Conservation (phyloP, 2,113 vertebrate species). For the Ellobius talpinus region DNA sequence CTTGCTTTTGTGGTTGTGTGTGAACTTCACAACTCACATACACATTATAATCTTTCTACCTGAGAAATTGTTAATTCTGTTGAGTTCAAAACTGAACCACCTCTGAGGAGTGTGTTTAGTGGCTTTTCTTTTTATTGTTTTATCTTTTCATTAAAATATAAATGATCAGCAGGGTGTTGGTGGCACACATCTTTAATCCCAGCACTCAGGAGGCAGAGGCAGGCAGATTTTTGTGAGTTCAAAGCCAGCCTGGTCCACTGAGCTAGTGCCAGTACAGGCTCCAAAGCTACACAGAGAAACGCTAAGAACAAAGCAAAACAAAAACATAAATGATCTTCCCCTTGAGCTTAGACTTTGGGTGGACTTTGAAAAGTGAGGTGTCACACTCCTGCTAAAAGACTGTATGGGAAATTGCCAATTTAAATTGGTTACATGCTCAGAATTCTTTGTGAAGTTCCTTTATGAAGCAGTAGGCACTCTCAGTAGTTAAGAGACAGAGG, state of each 20-base stretch:
- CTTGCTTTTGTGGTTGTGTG: slow-evolving; percentile 20
- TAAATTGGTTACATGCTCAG: background rate
- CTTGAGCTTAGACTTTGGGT: slow-evolving; percentile 27
- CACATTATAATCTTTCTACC: background rate
- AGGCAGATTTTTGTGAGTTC: too few species aligned
- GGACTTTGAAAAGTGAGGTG: slow-evolving; percentile 14
- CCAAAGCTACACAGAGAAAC: too few species aligned
- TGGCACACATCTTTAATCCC: too few species aligned
- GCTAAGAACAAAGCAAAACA: too few species aligned
- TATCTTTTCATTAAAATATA: slow-evolving; percentile 11
- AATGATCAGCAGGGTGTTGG: background rate
- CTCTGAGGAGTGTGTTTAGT: background rate
- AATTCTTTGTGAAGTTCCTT: slow-evolving; percentile 28
- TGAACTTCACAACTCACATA: background rate
- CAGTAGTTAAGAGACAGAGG: slow-evolving; percentile 41
- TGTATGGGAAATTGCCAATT: background rate
- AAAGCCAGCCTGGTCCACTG: too few species aligned
- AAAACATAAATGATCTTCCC: slow-evolving; percentile 9
- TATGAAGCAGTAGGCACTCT: slow-evolving; percentile 2
- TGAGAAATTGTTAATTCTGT: slow-evolving; percentile 27
- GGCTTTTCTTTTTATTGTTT: slow-evolving; percentile 54
- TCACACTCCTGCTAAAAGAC: background rate
- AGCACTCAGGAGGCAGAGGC: too few species aligned
- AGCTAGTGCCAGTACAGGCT: too few species aligned
- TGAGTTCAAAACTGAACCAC: slow-evolving; percentile 11